Conservation (phyloP, 2,113 vertebrate genomes). For the Elachura formosa region DNA sequence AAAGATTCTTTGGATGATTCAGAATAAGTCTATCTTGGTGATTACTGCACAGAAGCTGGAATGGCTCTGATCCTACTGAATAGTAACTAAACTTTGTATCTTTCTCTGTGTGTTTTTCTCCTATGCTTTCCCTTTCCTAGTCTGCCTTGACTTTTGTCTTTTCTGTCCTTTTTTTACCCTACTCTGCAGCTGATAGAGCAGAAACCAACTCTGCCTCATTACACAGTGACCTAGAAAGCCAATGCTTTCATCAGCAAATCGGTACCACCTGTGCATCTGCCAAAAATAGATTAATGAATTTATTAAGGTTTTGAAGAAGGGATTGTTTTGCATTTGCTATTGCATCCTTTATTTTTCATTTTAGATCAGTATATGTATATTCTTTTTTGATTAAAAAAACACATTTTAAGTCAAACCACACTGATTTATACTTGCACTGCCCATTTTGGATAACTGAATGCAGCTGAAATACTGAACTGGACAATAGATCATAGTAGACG, state of each 20-base stretch:
- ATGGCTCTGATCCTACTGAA: not conserved
- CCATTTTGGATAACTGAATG: not conserved
- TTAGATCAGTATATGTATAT: not conserved
- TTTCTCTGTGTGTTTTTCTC: not conserved
- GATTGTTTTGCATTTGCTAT: not conserved
- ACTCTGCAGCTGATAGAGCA: not conserved
- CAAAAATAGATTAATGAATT: constrained; percentile 23
- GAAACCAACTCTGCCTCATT: constrained; percentile 23
- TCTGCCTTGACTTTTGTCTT: not conserved
- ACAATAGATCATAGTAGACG: not conserved
- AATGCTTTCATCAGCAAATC: constrained; percentile 39
- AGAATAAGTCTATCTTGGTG: not conserved
- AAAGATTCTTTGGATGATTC: not conserved
- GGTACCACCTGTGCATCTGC: not conserved
- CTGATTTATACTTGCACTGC: not conserved
- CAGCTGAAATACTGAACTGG: not conserved
- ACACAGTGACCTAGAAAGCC: constrained; percentile 40
- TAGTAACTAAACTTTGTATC: not conserved
- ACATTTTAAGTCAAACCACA: not conserved
- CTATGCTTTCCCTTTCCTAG: not conserved
- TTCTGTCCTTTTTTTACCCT: constrained; percentile 20
- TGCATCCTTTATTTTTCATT: not conserved
- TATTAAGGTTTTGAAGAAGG: constrained; percentile 1
- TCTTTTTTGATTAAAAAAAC: not conserved
- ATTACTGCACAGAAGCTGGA: not conserved